Conservation (phyloP, 1,140 invertebrate species). For the Gyrodactylus salaris region DNA sequence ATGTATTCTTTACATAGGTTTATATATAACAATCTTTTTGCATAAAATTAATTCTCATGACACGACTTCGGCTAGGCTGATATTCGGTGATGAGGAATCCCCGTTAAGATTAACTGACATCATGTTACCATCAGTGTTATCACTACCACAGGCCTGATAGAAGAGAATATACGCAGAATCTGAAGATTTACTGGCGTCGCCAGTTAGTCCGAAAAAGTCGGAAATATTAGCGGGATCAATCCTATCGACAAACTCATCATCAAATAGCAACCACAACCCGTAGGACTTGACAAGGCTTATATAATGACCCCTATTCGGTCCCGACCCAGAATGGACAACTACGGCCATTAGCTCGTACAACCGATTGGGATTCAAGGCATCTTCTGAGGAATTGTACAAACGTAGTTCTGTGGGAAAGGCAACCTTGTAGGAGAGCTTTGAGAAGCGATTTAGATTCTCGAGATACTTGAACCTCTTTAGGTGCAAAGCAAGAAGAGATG, state of each 20-base stretch:
- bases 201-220: constrained; percentile 92
- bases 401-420: constrained; percentile 86
- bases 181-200: constrained; percentile 83
- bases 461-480: constrained; percentile 95
- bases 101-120: background rate
- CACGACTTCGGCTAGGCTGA: background rate
- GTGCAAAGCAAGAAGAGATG: constrained; percentile 79
- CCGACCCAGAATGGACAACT: constrained; percentile 92
- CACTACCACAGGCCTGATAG: constrained; percentile 65
- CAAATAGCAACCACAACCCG: constrained; percentile 91
- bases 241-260: constrained; percentile 99
- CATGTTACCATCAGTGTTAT: background rate
- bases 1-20: too few species aligned
- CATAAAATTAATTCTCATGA: too few species aligned
- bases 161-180: constrained; percentile 98
- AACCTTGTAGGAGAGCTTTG: constrained; percentile 89
- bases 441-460: constrained; percentile 85
- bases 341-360: constrained; percentile 91
- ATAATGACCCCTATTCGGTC: constrained; percentile 91
- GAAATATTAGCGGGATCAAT: constrained; percentile 91
- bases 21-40: too few species aligned
- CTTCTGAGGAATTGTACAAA: constrained; percentile 85
- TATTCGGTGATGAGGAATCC: background rate
- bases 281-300: constrained; percentile 97
- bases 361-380: constrained; percentile 77